phyloP scores from a whole-genome alignment of 2,113 vertebrate genomes.

The Dipodomys stephensi region DNA sequence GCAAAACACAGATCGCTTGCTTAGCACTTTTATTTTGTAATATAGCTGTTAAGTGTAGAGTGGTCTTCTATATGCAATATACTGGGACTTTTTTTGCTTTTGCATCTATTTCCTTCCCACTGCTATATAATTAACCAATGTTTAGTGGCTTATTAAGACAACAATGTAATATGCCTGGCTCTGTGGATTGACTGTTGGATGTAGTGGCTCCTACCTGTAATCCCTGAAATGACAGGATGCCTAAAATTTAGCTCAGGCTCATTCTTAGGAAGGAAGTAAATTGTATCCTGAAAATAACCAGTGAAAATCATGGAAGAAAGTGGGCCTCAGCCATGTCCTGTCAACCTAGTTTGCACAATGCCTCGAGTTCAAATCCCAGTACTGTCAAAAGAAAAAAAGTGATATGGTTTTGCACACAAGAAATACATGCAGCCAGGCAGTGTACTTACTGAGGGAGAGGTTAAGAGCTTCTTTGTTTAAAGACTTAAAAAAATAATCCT shows the following conservation, averaged over 20 bases:
- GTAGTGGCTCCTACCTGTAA: no score
- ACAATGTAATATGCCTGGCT: background rate
- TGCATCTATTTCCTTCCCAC: background rate
- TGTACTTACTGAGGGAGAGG: background rate
- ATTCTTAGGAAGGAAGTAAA: no score
- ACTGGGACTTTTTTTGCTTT: background rate
- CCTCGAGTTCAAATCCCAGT: no score
- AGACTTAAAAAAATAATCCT: conserved; percentile 51
- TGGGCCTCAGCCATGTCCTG: no score
- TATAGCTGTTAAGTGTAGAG: background rate
- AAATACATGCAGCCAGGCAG: background rate
- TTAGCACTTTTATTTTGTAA: background rate
- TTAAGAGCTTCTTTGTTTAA: conserved; percentile 5
- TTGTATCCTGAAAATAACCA: no score
- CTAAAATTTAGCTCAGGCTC: no score
- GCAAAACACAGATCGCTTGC: background rate
- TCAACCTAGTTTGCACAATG: no score
- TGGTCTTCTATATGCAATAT: background rate
- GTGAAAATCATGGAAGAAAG: no score
- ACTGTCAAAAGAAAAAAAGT: background rate
- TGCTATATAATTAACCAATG: background rate
- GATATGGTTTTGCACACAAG: conserved; percentile 17
- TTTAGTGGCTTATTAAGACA: background rate
- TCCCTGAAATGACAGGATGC: no score
- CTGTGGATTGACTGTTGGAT: background rate